phyloP scores from a whole-genome alignment of 37 sponge, comb jelly and placozoan genomes.

The Amphimedon queenslandica region DNA sequence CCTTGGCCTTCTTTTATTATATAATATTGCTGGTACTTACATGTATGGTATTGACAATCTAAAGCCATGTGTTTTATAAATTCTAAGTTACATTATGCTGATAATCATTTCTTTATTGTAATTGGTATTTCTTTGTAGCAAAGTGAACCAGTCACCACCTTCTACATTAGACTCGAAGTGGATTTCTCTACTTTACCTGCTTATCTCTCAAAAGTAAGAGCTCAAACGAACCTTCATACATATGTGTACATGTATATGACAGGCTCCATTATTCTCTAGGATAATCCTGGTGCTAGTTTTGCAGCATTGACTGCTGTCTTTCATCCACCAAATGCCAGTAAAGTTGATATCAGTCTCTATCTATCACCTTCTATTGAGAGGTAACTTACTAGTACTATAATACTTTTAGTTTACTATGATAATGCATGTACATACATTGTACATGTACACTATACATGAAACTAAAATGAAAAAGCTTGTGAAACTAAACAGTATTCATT shows the following conservation, averaged over 20 bases:
- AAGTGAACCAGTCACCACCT: constrained; percentile 39
- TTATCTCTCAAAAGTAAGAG: constrained; percentile 44
- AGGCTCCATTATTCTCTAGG: no score
- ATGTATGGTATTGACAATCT: no score
- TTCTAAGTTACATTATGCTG: no score
- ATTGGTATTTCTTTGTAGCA: not conserved
- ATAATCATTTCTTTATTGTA: not conserved
- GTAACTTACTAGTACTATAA: no score
- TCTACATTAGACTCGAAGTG: constrained; percentile 49
- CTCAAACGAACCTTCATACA: not conserved
- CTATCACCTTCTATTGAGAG: constrained; percentile 61
- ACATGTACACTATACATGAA: no score
- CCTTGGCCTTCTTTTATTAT: no score
- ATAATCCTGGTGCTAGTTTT: constrained; percentile 40
- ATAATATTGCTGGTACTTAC: no score
- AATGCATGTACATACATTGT: no score
- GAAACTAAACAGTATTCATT: no score
- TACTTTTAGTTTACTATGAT: no score
- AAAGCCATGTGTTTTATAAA: no score
- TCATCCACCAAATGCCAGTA: constrained; percentile 38
- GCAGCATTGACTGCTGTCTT: constrained; percentile 55
- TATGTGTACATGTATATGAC: not conserved
- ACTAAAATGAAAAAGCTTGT: no score
- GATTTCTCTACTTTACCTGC: constrained; percentile 45
- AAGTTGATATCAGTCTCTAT: constrained; percentile 22